These are phyloP conservation scores for Drosophila hamatofila DNA, from an alignment of 2,888 invertebrate species.

Conservation along the genomic window DNA sequence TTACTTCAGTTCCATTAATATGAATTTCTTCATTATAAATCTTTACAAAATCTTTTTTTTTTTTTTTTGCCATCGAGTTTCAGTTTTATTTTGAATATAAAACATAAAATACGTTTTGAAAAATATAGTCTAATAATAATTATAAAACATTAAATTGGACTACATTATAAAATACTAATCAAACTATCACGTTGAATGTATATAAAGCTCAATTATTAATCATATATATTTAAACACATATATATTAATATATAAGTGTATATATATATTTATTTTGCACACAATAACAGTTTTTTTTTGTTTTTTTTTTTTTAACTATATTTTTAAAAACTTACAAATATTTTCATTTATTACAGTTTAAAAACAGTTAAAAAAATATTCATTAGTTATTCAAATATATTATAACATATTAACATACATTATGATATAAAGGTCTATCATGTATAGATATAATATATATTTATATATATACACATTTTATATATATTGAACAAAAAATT, in stretches of 20 bases:
- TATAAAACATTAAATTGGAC: no score
- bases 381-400: background rate
- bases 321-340: background rate
- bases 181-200: background rate
- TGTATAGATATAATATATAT: no score
- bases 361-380: background rate
- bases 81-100: no score
- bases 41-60: no score
- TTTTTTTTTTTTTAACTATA: background rate
- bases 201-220: background rate
- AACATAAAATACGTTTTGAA: background rate
- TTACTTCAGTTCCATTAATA: background rate
- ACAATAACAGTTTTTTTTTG: no score
- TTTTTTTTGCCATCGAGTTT: background rate
- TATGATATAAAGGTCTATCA: no score
- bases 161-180: background rate
- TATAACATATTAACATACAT: no score
- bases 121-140: no score
- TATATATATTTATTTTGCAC: background rate
- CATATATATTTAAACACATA: no score
- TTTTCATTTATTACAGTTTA: background rate
- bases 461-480: background rate
- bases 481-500: background rate
- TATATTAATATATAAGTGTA: background rate
- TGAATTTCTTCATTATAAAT: no score